Evolutionary conservation across 2,797 vertebrate species (phyloP), one percentile per base, ranked within the genome.

Genomic region (Sebastes diploproa): DNA sequence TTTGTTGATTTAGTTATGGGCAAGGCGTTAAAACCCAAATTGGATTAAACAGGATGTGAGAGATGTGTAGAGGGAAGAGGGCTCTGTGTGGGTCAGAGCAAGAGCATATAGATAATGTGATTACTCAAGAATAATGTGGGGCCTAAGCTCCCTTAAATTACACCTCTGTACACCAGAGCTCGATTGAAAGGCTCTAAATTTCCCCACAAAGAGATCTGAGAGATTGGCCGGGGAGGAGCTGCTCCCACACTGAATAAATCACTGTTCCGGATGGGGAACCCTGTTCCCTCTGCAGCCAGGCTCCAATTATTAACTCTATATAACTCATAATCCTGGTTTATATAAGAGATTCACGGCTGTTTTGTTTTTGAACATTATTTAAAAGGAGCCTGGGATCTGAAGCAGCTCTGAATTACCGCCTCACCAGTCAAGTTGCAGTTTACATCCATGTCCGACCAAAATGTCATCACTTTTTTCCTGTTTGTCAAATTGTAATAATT

Each of bases 241-340:
- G 82, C 55, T 93, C 86, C 87, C 91, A 86, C 46, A 83, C 58
- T 88, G 87, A 87, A 94, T 87, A 88, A 88, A 92, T 91, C 83
- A 84, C 63, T 46, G 63, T 60, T 80, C 73, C 30, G 11, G 59
- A 62, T 67, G 50, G 69, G 69, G 50, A 76, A 72, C 63, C 3
- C 32, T 72, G 73, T 72, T 61, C 70, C 80, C 76, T 81, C 50
- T 62, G 75, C 62, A 78, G 73, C 81, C 50, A 78, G 54, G 63
- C 75, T 80, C 73, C 79, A 72, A 74, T 89, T 81, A 89, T 85
- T 86, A 82, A 83, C 75, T 78, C 59, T 23, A 30, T 67, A 58
- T 18, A 71, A 83, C 72, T 70, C 68, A 60, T 61, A 79, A 84
- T 62, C 59, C 12, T 73, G 56, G 46, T 23, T 80, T 32, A 67